Base-by-base conservation (phyloP, 2,888 invertebrate species). In the Bhutanitis thaidina region DNA sequence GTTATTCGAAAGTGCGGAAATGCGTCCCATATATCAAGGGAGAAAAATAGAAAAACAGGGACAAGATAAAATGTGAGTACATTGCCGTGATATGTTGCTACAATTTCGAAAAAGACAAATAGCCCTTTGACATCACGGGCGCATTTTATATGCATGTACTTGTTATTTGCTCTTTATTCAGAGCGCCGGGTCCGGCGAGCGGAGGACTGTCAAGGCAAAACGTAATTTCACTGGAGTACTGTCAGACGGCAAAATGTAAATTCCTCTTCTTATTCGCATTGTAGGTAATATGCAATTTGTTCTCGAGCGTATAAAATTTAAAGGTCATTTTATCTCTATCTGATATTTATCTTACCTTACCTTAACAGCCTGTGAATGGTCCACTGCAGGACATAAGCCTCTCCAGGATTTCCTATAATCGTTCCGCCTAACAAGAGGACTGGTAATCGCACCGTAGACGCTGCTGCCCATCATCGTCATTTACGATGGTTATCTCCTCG, bases 1-100 rank as follows among this genome's bases (percentile, higher is more conserved):
- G 76, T 77, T 79, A 80, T 83, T 78, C 80, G 80, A 80, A 86
- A 85, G 82, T 86, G 77, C 81, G 84, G 87, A 87, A 86, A 85
- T 82, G 80, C 82, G 82, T 82, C 82, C 77, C 83, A 88, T 88
- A 85, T 76, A 85, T 87, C 86, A 86, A 81, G 80, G 65, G 78
- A 74, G 74, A 65, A 74, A 83, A 84, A 86, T 83, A 86, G 84
- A 87, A 85, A 85, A 84, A 86, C 77, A 81, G 73, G 74, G 74
- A 71, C 64, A 68, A 71, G 75, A 81, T 80, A 81, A 83, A 85
- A 80, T 81, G 81, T 80, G 79, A 77, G 77, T 80, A 81, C 78
- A 78, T 78, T 65, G 69, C 69, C 64, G 76, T 81, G 78, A 84
- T 79, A 82, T 82, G 81, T 82, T 74, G 76, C 79, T 80, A 76